Base-by-base conservation (phyloP, 2,888 invertebrate genomes). In the Chymomyza procnemis region DNA sequence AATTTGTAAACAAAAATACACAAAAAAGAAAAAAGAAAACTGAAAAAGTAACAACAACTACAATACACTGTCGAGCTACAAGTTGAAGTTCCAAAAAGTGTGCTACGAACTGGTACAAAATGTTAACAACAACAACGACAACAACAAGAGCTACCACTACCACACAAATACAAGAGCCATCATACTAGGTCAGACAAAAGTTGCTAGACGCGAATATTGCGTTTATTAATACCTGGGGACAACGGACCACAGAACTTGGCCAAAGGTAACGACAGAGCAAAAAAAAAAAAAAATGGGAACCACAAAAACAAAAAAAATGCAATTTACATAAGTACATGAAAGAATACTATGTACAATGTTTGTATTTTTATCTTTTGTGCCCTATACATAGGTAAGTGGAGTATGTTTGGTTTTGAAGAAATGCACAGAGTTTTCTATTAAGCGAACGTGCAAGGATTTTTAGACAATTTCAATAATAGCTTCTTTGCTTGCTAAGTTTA, bases 191-290 rank as follows among this genome's bases (percentile, higher is more conserved):
- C 34, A 41, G 34, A 21, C 62, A 55, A 62, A n/a, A 16, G 41
- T 54, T 19, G 14, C 14, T 30, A 22, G 34, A 62, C 58, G 55
- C 54, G 69, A 71, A 67, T 64, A 74, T 78, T 69, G 64, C 76
- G 55, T 74, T 76, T 84, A 73, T 78, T 69, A 66, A 61, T 65
- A 78, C 63, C 76, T 64, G 66, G 82, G 83, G 82, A 81, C 73
- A 61, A 67, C 68, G 59, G 50, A 57, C 64, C 61, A 69, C 72
- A 80, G 68, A 67, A 73, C 76, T 41, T 41, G 34, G 9, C 34
- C 12, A 12, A 41, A 41, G 34, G 12, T 12, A 5, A n/a, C n/a
- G n/a, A n/a, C n/a, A 41, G 1, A 12, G 34, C 34, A 41, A 41
- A 41, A 41, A 41, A 34, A 34, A 5, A 34, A 2, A 34, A 9